Conservation (phyloP, 2,113 vertebrate genomes). For the Alligator mississippiensis region DNA sequence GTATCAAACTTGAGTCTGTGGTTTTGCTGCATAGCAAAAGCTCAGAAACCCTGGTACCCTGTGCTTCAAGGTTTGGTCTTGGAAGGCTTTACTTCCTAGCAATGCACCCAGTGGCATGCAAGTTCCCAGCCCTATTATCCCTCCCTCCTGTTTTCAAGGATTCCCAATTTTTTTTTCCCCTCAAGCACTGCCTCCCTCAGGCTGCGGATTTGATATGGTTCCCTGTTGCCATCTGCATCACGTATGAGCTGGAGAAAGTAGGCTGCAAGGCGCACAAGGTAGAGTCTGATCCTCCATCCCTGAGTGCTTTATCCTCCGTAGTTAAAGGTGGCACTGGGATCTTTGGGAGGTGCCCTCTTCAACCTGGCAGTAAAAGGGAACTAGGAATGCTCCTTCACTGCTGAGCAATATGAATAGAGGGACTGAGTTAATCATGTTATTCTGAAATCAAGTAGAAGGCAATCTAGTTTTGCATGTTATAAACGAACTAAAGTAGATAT, state of each 20-base stretch:
- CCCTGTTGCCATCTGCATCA: neutral
- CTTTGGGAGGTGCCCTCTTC: neutral
- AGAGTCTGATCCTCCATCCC: neutral
- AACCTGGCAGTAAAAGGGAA: neutral
- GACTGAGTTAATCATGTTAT: too few species aligned
- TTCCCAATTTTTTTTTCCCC: neutral
- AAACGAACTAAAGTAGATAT: too few species aligned
- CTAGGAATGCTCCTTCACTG: neutral
- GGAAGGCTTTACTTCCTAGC: neutral
- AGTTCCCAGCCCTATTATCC: neutral
- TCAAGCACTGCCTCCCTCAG: neutral
- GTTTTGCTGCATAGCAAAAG: too few species aligned
- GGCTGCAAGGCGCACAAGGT: neutral
- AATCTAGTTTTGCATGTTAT: too few species aligned
- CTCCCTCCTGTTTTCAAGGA: neutral
- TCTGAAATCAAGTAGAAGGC: too few species aligned
- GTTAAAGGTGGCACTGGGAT: neutral
- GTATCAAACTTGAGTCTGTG: too few species aligned
- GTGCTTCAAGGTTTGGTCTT: neutral
- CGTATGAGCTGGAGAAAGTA: neutral
- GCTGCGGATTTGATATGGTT: neutral
- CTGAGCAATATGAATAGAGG: neutral
- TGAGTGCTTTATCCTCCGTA: neutral
- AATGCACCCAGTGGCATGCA: neutral
- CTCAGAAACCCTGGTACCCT: too few species aligned